Percentiles rank a stretch among this genome's conserved stretches.
These are phyloP conservation scores for Eurosta solidaginis DNA, from an alignment of 1,140 invertebrate genomes.

Conservation along the genomic window DNA sequence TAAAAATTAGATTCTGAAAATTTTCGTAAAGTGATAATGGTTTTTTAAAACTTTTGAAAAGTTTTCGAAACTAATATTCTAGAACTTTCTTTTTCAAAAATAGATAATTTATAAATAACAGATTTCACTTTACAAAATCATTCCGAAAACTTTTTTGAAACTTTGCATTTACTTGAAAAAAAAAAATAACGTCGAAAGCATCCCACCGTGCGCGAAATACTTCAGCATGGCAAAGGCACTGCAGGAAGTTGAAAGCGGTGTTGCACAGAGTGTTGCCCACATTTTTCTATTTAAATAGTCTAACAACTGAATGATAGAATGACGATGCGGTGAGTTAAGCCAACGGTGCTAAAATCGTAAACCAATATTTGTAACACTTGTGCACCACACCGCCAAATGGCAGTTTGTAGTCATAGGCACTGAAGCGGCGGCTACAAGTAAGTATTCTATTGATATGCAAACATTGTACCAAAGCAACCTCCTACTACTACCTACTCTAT, in stretches of 20 bases:
- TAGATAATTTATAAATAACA: too few species aligned
- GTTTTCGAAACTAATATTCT: too few species aligned
- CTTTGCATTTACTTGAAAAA: too few species aligned
- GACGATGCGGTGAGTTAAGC: too few species aligned
- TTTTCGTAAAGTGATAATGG: too few species aligned
- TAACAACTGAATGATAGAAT: too few species aligned
- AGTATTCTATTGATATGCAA: not conserved
- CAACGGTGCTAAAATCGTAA: constrained; percentile 8
- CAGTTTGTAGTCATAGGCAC: not conserved
- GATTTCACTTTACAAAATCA: too few species aligned
- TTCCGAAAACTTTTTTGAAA: too few species aligned
- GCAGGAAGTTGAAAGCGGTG: constrained; percentile 11
- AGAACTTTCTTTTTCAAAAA: too few species aligned
- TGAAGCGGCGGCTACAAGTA: not conserved
- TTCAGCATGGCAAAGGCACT: not conserved
- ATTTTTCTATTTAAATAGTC: not conserved
- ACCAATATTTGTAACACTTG: constrained; percentile 23
- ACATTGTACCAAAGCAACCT: not conserved
- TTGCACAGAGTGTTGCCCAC: constrained; percentile 22
- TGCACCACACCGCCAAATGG: not conserved
- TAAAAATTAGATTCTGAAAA: too few species aligned
- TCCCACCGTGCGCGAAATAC: not conserved
- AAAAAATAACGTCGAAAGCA: too few species aligned
- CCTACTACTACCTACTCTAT: not conserved
- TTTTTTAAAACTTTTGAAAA: too few species aligned